Percentiles rank a stretch among this genome's conserved stretches.
phyloP scores from a whole-genome alignment of 2,888 invertebrate genomes.

The Drosophila diplacantha region DNA sequence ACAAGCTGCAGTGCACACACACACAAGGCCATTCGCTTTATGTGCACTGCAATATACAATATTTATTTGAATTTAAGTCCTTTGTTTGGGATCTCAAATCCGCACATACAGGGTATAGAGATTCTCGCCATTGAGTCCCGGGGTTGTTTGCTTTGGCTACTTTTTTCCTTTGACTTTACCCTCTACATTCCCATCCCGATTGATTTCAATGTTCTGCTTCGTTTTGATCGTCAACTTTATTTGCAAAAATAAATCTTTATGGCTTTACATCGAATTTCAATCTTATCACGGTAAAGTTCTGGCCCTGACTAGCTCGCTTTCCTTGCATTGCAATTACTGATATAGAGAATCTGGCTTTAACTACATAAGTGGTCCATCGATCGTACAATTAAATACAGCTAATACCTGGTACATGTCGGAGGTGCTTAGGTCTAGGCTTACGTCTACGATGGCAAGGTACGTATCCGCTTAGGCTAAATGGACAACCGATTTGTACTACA shows the following conservation, averaged over 20 bases:
- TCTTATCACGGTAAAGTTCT: constrained; percentile 57
- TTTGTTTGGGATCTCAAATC: constrained; percentile 71
- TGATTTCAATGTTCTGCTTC: constrained; percentile 23
- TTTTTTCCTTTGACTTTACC: constrained; percentile 35
- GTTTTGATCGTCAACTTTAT: constrained; percentile 65
- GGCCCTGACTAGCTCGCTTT: constrained; percentile 65
- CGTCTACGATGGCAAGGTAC: constrained; percentile 52
- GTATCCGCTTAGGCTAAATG: constrained; percentile 54
- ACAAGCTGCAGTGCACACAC: constrained; percentile 56
- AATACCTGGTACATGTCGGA: constrained; percentile 29
- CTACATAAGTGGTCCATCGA: constrained; percentile 28
- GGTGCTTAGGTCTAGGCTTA: constrained; percentile 22
- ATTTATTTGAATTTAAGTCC: constrained; percentile 75
- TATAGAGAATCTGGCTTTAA: constrained; percentile 30
- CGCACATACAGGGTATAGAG: constrained; percentile 45
- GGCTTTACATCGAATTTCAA: constrained; percentile 44
- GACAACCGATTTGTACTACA: constrained; percentile 55
- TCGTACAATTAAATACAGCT: constrained; percentile 25
- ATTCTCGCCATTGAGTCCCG: constrained; percentile 19
- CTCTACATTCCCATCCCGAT: constrained; percentile 1
- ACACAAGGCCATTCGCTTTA: constrained; percentile 51
- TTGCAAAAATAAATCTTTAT: constrained; percentile 58
- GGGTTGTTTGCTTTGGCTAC: constrained; percentile 70
- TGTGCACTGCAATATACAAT: constrained; percentile 73
- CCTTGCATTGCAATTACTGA: constrained; percentile 63